Evolutionary conservation across 1,140 invertebrate species (phyloP), one percentile per base, ranked within the genome.

Genomic region (Elysia chlorotica): DNA sequence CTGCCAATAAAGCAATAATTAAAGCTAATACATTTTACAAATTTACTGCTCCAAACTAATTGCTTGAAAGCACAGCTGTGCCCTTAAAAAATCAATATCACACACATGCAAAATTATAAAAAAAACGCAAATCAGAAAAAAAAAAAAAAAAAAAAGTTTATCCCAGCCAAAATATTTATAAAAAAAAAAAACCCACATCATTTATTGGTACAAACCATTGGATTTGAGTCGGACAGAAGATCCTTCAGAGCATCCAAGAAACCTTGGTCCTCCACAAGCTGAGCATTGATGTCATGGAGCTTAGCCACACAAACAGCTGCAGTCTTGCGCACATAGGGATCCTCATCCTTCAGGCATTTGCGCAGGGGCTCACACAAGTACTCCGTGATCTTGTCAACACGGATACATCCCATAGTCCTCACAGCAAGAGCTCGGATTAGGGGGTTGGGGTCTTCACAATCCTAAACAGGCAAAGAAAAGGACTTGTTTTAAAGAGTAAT

Each of bases 311-410:
- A 99, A 35, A 99, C 97, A 17, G 98, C 98, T 23, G 98, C 98
- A 1, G 98, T 99, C 89, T 99, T 99, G 63, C 98, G 90, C 0
- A 99, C 98, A 89, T 99, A 99, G 0, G 98, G 98, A 90, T 99
- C 98, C 87, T 99, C 98, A 89, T 99, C 98, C 74, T 87, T 87
- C 78, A 99, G 90, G 88, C 98, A 99, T 87, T 99, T 99, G 61
- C 98, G 89, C 73, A 99, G 89, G 2, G 98, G 98, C 85, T 99
- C 98, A 89, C 98, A 99, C 10, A 99, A 89, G 89, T 99, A 99
- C 89, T 99, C 98, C 2, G 98, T 99, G 81, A 99, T 99, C 89
- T 99, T 99, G 88, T 99, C 98, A 59, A 99, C 98, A 59, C 98
- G 91, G 83, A 99, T 99, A 86, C 98, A 99, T 53, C 98, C 98